phyloP scores from a whole-genome alignment of 1,140 invertebrate species.

The Scaptomyza hsui region DNA sequence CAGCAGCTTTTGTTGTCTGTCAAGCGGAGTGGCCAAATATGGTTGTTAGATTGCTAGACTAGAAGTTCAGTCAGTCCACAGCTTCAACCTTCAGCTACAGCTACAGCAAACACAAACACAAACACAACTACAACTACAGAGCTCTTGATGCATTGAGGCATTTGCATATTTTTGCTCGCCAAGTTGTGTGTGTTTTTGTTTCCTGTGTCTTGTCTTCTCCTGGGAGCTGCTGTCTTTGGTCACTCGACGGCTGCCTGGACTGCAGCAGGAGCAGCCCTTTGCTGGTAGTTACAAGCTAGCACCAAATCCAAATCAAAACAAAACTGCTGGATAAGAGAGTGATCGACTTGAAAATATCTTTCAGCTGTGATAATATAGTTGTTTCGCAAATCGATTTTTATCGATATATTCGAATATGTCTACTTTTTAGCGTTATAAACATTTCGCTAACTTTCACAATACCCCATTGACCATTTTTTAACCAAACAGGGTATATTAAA shows the following conservation, averaged over 20 bases:
- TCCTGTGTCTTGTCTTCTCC: conserved; percentile 57
- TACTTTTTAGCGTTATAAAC: too few species aligned
- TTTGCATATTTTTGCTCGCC: conserved; percentile 71
- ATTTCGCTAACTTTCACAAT: neutral
- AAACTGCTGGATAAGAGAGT: conserved; percentile 30
- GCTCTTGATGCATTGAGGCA: conserved; percentile 27
- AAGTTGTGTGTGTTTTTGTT: conserved; percentile 54
- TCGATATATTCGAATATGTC: neutral
- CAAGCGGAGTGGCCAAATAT: conserved; percentile 79
- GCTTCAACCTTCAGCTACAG: neutral
- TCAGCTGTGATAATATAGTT: too few species aligned
- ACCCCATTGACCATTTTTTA: neutral
- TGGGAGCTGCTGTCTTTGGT: conserved; percentile 73
- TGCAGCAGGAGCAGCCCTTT: neutral
- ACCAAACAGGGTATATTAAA: conserved; percentile 22
- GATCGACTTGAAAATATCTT: neutral
- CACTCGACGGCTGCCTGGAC: conserved; percentile 32
- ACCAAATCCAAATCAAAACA: conserved; percentile 67
- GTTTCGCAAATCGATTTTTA: neutral
- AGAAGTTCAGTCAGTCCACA: conserved; percentile 12
- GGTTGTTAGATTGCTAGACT: conserved; percentile 72
- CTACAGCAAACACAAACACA: neutral
- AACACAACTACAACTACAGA: neutral
- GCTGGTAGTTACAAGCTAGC: conserved; percentile 43
- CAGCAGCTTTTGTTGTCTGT: conserved; percentile 75